These are phyloP conservation scores for Seriola aureovittata DNA, from an alignment of 2,113 vertebrate species.

Conservation along the genomic window DNA sequence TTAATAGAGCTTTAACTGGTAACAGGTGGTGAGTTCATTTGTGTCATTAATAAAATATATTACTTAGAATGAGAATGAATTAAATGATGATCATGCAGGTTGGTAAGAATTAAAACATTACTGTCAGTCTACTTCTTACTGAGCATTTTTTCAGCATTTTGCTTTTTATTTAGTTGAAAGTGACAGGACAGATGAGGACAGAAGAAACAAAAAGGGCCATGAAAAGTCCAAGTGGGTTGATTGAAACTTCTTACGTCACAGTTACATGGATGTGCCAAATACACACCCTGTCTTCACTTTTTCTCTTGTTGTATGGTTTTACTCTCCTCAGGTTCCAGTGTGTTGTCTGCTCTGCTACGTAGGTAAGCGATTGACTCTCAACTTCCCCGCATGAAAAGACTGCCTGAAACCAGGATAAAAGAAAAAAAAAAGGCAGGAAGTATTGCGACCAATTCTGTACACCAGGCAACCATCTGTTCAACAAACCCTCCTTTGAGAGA, in stretches of 20 bases:
- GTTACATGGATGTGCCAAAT: not conserved
- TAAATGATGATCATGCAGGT: not conserved
- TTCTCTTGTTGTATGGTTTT: not conserved
- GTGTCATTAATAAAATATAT: no score
- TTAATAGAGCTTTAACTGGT: no score
- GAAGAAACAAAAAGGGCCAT: not conserved
- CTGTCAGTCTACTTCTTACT: no score
- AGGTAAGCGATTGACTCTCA: slow-evolving; percentile 7
- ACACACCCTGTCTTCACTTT: not conserved
- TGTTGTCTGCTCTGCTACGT: not conserved
- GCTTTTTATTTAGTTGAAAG: no score
- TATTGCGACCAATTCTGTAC: not conserved
- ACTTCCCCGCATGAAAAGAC: slow-evolving; percentile 18
- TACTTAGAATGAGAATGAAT: no score
- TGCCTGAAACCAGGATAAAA: slow-evolving; percentile 25
- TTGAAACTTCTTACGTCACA: not conserved
- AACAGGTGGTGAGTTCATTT: no score
- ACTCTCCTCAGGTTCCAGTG: not conserved
- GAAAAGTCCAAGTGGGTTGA: not conserved
- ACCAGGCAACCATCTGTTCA: slow-evolving; percentile 39
- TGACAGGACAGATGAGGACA: not conserved
- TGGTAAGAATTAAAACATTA: not conserved
- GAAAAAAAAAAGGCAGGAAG: slow-evolving; percentile 23
- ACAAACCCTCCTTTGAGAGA: slow-evolving; percentile 22
- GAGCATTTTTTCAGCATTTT: no score